These are phyloP conservation scores for Hyla sarda DNA, from an alignment of 2,113 vertebrate species.

Conservation along the genomic window DNA sequence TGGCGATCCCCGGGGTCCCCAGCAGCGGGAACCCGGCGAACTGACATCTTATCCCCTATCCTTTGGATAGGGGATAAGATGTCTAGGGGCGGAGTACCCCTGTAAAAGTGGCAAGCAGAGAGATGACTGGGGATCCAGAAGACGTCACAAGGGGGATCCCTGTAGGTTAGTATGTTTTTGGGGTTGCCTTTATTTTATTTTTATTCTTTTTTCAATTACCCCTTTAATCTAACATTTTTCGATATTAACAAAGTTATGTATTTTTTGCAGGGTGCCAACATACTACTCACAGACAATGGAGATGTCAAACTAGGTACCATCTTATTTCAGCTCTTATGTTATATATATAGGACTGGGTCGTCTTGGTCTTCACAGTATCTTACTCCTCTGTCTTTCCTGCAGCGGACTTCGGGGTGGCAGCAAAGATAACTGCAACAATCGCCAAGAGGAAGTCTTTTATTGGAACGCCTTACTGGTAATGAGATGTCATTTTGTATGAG, in stretches of 20 bases:
- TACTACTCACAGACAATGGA: conserved; percentile 92
- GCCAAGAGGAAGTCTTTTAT: conserved; percentile 99
- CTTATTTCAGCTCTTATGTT: neutral
- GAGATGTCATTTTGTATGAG: neutral
- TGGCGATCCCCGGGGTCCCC: no score
- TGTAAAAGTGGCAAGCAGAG: no score
- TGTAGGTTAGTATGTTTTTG: no score
- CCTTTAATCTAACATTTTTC: no score
- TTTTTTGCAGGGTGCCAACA: conserved; percentile 90
- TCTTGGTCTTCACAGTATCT: neutral
- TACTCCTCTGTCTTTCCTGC: conserved; percentile 42
- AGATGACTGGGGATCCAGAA: no score
- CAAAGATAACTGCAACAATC: conserved; percentile 98
- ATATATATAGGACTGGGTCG: neutral
- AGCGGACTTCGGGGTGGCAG: conserved; percentile 98
- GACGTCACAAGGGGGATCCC: no score
- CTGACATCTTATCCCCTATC: no score
- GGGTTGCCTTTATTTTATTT: no score
- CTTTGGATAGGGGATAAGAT: no score
- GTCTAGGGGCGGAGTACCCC: no score
- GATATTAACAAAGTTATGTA: conserved; percentile 21
- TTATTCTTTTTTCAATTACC: no score
- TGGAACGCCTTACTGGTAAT: conserved; percentile 97
- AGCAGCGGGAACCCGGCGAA: no score
- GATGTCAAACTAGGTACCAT: conserved; percentile 94